Evolutionary conservation across 2,113 vertebrate species (phyloP).

Genomic region (Larimichthys polyactis): DNA sequence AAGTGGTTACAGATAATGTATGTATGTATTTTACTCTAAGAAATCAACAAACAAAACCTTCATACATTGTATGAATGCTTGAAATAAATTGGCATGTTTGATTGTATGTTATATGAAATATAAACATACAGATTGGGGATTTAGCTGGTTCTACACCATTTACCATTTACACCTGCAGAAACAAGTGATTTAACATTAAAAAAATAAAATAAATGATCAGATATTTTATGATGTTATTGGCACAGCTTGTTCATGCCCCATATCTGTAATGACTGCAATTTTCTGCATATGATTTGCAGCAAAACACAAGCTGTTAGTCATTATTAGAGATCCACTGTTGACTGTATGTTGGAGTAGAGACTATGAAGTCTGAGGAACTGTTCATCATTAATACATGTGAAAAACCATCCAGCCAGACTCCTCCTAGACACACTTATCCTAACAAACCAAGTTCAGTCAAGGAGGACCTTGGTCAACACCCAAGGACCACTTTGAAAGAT

Average conservation of each 20-base stretch:
- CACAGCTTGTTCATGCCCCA: neutral
- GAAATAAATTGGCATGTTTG: neutral
- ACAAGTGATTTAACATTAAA: neutral
- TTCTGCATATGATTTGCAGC: neutral
- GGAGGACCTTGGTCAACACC: constrained; percentile 40
- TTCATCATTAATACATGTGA: constrained; percentile 31
- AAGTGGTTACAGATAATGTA: too few relatives aligned
- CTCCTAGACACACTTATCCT: constrained; percentile 13
- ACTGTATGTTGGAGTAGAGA: neutral
- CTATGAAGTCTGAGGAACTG: neutral
- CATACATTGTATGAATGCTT: neutral
- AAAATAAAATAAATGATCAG: neutral
- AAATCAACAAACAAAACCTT: neutral
- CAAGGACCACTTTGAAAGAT: constrained; percentile 48
- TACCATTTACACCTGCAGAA: neutral
- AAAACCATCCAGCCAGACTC: constrained; percentile 7
- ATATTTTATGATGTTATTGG: neutral
- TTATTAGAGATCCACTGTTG: neutral
- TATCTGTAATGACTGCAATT: constrained; percentile 1
- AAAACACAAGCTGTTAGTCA: neutral
- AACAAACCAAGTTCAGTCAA: constrained; percentile 15
- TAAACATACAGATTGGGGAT: neutral
- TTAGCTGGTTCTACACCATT: neutral
- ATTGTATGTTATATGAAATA: too few relatives aligned
- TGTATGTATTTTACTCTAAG: neutral